Evolutionary conservation across 2,797 vertebrate genomes (phyloP).

Genomic region (Gorsachius magnificus): DNA sequence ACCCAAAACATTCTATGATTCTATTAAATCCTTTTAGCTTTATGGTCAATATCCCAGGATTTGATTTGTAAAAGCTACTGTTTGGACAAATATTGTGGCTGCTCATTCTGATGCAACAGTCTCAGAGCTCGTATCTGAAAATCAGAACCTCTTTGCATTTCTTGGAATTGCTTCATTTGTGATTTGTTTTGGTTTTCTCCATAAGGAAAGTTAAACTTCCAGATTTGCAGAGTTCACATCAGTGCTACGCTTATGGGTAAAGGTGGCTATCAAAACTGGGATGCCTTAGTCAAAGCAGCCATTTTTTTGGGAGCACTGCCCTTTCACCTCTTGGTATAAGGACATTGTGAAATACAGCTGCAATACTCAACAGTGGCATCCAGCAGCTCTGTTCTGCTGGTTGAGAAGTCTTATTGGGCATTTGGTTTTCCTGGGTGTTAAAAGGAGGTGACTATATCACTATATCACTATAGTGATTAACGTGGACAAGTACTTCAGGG

Average conservation of each 20-base stretch:
- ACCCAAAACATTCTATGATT: too few species aligned
- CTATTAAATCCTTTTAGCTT: too few species aligned
- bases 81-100: slow-evolving; percentile 14
- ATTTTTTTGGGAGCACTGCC: neutral
- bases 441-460: neutral
- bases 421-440: neutral
- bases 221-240: neutral
- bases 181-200: neutral
- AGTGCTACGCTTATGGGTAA: neutral
- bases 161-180: neutral
- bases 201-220: neutral
- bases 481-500: neutral
- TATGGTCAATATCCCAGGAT: neutral
- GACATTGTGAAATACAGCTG: neutral
- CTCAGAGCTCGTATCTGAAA: neutral
- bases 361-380: neutral
- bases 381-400: neutral
- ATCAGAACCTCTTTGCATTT: neutral
- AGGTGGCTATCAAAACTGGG: neutral
- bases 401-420: neutral
- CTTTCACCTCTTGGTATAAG: neutral
- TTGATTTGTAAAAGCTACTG: neutral
- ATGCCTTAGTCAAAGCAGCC: neutral
- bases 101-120: neutral
- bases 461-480: neutral